Evolutionary conservation across 2,888 invertebrate species (phyloP).

Genomic region (Marasmarcha lunaedactyla): DNA sequence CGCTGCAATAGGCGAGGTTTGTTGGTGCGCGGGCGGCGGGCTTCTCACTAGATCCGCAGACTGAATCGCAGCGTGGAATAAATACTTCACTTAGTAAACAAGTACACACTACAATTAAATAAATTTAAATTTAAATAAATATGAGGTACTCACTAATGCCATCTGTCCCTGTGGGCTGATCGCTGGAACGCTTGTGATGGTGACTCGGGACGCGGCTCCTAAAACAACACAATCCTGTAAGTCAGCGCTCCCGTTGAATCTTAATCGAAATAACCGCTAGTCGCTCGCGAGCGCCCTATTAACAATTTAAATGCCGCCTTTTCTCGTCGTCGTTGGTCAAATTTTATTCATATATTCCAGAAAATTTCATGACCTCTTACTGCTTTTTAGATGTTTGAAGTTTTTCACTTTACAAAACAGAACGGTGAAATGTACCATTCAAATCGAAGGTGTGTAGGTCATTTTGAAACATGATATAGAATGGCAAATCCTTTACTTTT

Average conservation of each 20-base stretch:
- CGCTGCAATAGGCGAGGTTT: slow-evolving; percentile 78
- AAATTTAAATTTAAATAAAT: too few relatives aligned
- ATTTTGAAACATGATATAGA: too few relatives aligned
- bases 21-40: slow-evolving; percentile 89
- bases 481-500: too few relatives aligned
- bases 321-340: too few relatives aligned
- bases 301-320: not conserved
- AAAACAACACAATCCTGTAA: slow-evolving; percentile 4
- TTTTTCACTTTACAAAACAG: too few relatives aligned
- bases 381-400: too few relatives aligned
- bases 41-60: slow-evolving; percentile 75
- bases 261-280: slow-evolving; percentile 1
- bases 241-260: not conserved
- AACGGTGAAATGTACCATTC: too few relatives aligned
- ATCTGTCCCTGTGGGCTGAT: slow-evolving; percentile 73
- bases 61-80: slow-evolving; percentile 68
- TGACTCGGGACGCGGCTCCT: slow-evolving; percentile 63
- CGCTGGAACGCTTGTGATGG: slow-evolving; percentile 68
- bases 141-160: slow-evolving; percentile 73
- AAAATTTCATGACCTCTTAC: too few relatives aligned
- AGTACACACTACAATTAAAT: slow-evolving; percentile 2
- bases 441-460: too few relatives aligned
- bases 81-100: slow-evolving; percentile 11
- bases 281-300: not conserved
- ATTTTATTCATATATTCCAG: too few relatives aligned